These are phyloP conservation scores for Hydrochoerus hydrochaeris DNA, from an alignment of 2,113 vertebrate species.

Conservation along the genomic window DNA sequence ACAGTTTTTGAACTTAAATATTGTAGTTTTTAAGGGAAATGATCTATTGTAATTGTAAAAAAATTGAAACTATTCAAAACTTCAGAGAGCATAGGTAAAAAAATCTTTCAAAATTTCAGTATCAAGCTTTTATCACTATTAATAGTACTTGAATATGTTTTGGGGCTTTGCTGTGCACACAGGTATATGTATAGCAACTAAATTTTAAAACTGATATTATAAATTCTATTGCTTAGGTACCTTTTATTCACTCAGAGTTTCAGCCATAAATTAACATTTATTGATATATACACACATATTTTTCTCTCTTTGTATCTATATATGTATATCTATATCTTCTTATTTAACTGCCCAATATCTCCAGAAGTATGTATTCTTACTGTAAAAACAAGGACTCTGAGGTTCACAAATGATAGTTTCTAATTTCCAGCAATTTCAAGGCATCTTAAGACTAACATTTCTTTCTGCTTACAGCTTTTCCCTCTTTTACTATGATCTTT, in stretches of 20 bases:
- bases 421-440: not conserved
- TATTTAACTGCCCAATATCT: not conserved
- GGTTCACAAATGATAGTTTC: not conserved
- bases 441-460: not conserved
- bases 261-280: not conserved
- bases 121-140: not conserved
- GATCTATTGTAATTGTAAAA: conserved; percentile 28
- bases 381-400: not conserved
- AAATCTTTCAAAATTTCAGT: conserved; percentile 1
- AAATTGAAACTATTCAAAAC: not conserved
- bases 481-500: not conserved
- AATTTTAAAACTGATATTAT: not conserved
- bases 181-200: not conserved
- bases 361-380: not conserved
- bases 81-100: not conserved
- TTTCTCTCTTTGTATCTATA: not conserved
- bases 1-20: not conserved
- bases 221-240: not conserved
- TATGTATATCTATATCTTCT: not conserved
- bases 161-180: not conserved
- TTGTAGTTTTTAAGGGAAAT: not conserved
- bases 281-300: not conserved
- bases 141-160: not conserved
- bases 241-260: not conserved
- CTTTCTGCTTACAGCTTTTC: not conserved